Conservation (phyloP, 2,888 invertebrate genomes). For the Digitonthophagus gazella region DNA sequence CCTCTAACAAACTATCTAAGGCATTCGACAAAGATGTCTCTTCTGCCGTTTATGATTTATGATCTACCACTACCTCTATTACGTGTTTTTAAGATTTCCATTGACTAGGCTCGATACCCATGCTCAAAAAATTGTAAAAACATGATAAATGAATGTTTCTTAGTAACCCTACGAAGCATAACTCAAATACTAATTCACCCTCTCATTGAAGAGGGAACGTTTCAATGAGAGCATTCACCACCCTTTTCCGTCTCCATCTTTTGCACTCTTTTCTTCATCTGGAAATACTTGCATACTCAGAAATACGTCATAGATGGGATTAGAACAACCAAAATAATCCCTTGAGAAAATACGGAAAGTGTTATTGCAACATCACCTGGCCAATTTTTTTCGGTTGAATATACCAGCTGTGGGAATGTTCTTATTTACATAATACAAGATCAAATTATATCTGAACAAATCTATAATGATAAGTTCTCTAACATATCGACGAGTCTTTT, state of each 20-base stretch:
- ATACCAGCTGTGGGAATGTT: constrained; percentile 1
- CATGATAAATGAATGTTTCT: neutral
- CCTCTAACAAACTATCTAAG: too few species aligned
- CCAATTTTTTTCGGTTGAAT: constrained; percentile 19
- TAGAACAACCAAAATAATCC: constrained; percentile 48
- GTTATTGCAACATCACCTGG: constrained; percentile 42
- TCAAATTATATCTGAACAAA: constrained; percentile 12
- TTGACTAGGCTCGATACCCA: too few species aligned
- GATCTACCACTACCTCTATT: too few species aligned
- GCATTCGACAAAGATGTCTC: too few species aligned
- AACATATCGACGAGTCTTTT: neutral
- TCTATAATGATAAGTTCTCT: constrained; percentile 1
- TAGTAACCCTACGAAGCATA: neutral
- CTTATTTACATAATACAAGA: constrained; percentile 10
- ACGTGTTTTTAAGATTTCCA: too few species aligned
- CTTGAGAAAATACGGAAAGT: constrained; percentile 48
- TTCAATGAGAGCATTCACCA: too few species aligned
- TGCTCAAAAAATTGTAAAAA: too few species aligned
- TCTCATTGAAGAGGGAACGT: neutral
- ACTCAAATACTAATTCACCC: neutral
- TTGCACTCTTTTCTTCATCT: neutral
- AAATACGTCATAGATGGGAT: constrained; percentile 34
- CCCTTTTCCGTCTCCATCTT: too few species aligned
- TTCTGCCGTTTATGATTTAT: too few species aligned
- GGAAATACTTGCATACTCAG: neutral